phyloP scores from a whole-genome alignment of 37 sponge, comb jelly and placozoan genomes.

The Aplysina aerophoba region DNA sequence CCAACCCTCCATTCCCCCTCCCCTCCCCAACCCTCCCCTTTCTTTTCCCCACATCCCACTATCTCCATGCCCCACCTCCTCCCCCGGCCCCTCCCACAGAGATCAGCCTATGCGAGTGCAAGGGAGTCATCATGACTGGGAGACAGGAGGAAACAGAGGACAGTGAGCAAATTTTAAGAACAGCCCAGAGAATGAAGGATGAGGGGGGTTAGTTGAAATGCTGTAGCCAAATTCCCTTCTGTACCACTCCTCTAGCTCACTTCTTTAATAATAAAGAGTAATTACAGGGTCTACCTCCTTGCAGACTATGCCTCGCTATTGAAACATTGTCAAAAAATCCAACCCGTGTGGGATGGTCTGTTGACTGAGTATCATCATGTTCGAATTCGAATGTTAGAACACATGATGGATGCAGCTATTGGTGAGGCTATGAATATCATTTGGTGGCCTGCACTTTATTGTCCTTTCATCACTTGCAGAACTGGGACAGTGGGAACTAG shows the following conservation, averaged over 20 bases:
- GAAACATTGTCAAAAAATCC: neutral
- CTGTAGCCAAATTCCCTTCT: too few relatives aligned
- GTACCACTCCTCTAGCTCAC: neutral
- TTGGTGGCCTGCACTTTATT: neutral
- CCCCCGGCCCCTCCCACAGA: too few relatives aligned
- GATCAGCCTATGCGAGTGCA: neutral
- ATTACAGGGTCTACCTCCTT: neutral
- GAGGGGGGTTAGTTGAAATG: conserved; percentile 14
- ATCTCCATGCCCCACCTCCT: too few relatives aligned
- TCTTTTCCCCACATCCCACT: too few relatives aligned
- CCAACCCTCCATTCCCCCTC: too few relatives aligned
- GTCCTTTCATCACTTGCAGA: neutral
- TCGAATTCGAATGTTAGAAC: conserved; percentile 14
- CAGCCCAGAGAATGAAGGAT: conserved; percentile 21
- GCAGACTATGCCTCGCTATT: conserved; percentile 22
- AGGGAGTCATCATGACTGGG: neutral
- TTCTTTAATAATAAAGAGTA: too few relatives aligned
- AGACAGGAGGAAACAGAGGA: neutral
- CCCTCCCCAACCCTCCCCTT: too few relatives aligned
- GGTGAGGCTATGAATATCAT: conserved; percentile 20
- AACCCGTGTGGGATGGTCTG: neutral
- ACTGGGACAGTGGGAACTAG: conserved; percentile 39
- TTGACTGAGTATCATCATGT: conserved; percentile 35
- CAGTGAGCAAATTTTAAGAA: neutral
- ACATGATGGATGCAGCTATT: conserved; percentile 44